Conservation (phyloP, 2,797 vertebrate species). For the Sciaenops ocellatus region DNA sequence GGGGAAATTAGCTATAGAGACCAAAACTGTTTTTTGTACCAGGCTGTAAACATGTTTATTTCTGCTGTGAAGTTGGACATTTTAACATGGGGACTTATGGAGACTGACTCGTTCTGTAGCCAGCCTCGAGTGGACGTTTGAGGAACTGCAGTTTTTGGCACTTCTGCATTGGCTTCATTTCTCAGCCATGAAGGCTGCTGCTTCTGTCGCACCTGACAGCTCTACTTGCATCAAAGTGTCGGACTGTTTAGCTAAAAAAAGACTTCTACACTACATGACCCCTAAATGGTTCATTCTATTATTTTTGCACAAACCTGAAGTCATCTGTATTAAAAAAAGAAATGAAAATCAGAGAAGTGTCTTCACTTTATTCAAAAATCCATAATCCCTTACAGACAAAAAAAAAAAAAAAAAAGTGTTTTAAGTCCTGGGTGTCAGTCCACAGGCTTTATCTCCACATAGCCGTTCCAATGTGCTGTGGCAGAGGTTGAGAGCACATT, state of each 20-base stretch:
- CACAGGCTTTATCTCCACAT: constrained; percentile 59
- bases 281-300: constrained; percentile 7
- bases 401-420: constrained; percentile 63
- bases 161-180: too few species aligned
- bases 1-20: too few species aligned
- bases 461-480: constrained; percentile 55
- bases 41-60: too few species aligned
- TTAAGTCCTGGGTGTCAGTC: constrained; percentile 69
- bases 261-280: not conserved
- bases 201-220: constrained; percentile 21
- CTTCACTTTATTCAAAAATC: constrained; percentile 38
- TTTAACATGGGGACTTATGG: too few species aligned
- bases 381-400: constrained; percentile 62
- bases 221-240: not conserved
- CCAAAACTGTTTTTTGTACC: too few species aligned
- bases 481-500: constrained; percentile 74
- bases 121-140: too few species aligned
- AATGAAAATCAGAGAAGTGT: constrained; percentile 10
- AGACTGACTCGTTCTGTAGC: too few species aligned
- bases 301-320: constrained; percentile 14
- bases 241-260: not conserved
- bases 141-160: too few species aligned
- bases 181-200: too few species aligned
- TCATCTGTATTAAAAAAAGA: constrained; percentile 13
- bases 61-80: too few species aligned